These are phyloP conservation scores for Eumacrocentrus americanus DNA, from an alignment of 2,888 invertebrate species.

Conservation along the genomic window DNA sequence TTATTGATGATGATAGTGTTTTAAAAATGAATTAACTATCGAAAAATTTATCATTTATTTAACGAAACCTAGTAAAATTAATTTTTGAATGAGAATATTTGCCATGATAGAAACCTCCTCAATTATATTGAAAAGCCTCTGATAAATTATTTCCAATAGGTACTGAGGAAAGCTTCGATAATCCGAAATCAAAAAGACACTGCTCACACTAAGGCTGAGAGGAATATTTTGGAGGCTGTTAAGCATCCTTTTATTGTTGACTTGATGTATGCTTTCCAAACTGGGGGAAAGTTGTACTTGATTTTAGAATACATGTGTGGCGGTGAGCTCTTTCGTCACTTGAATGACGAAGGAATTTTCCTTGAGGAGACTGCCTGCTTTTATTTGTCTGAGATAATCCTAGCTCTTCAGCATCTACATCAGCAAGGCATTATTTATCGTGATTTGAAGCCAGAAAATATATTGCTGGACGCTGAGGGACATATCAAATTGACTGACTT, in stretches of 20 bases:
- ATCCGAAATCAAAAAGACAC: conserved; percentile 80
- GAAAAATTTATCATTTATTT: too few relatives aligned
- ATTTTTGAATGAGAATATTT: too few relatives aligned
- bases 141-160: conserved; percentile 40
- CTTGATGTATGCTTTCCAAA: conserved; percentile 79
- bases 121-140: not conserved
- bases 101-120: too few relatives aligned
- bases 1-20: too few relatives aligned
- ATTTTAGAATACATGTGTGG: conserved; percentile 78
- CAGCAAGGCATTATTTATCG: conserved; percentile 73
- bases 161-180: conserved; percentile 72
- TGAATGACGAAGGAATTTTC: conserved; percentile 77
- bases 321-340: conserved; percentile 77
- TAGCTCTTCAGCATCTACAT: conserved; percentile 76
- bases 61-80: too few relatives aligned
- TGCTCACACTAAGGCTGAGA: conserved; percentile 78
- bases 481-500: conserved; percentile 69
- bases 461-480: conserved; percentile 91
- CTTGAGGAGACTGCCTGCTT: conserved; percentile 75
- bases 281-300: conserved; percentile 75
- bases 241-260: conserved; percentile 80
- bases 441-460: conserved; percentile 99
- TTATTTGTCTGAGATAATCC: conserved; percentile 74
- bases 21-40: too few relatives aligned
- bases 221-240: conserved; percentile 77